Base-by-base conservation (phyloP, 1,140 invertebrate species). In the Subanguina moxae region DNA sequence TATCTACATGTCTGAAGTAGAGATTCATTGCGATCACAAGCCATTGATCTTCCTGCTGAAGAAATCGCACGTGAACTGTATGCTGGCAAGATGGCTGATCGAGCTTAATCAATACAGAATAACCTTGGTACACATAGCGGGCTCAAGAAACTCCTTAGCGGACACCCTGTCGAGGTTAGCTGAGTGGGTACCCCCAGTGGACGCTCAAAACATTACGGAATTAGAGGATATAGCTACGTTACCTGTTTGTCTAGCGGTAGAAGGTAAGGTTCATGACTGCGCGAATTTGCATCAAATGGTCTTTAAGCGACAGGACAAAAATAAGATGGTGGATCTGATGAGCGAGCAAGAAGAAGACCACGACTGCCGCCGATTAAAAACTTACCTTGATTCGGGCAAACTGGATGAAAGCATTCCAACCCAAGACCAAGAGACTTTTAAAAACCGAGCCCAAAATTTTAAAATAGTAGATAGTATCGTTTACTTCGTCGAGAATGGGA, bases 11-110 rank as follows among this genome's bases (percentile, higher is more conserved):
- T 32, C 57, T n/a, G 15, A 48, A 52, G 28, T 71, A 1, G 58
- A 64, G 17, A 13, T 70, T 1, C 57, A 71, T 9, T 70, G 66
- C 1, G 69, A 71, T 15, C 69, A 71, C n/a, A 43, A 32, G 15
- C 67, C 69, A 15, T 13, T 71, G 1, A 46, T n/a, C 9, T 69
- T 28, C 17, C 57, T 71, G n/a, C 38, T 66, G n/a, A 56, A 27
- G 3, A 68, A 71, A n/a, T 27, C 30, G 1, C 45, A 71, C 1
- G 21, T 28, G 0, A 52, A 69, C n/a, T 15, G 59, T 15, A 57
- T 46, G 27, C 38, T 70, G 7, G 45, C 68, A 13, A 5, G 70
- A 17, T 71, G 70, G 70, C 42, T 69, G 3, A 57, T 71, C 19
- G 70, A 69, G 30, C 65, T 67, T 17, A 56, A 67, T 9, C 59